Conservation (phyloP, 2,888 invertebrate genomes). For the Acrobasis suavella region DNA sequence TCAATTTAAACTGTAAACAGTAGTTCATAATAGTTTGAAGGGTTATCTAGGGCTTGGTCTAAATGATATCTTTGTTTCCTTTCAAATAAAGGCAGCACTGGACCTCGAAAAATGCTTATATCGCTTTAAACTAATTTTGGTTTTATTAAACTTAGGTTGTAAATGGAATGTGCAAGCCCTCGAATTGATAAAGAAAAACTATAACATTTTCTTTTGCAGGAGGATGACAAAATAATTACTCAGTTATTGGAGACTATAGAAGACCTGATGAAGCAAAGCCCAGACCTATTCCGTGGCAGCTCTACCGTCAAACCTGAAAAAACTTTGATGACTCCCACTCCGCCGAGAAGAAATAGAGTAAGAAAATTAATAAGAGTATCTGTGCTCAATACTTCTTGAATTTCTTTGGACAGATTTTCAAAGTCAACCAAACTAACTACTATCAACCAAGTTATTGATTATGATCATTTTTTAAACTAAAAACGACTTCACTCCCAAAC, state of each 20-base stretch:
- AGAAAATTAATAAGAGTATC: conserved; percentile 24
- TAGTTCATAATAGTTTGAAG: too few relatives aligned
- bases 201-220: conserved; percentile 56
- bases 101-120: too few relatives aligned
- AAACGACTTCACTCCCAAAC: too few relatives aligned
- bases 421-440: not conserved
- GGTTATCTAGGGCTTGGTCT: too few relatives aligned
- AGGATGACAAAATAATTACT: conserved; percentile 88
- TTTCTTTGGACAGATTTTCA: not conserved
- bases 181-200: not conserved
- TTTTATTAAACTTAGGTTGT: too few relatives aligned
- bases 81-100: too few relatives aligned
- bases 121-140: too few relatives aligned
- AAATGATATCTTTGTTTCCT: too few relatives aligned
- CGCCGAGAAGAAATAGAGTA: conserved; percentile 86
- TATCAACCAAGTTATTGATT: not conserved
- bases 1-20: too few relatives aligned
- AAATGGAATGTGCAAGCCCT: too few relatives aligned
- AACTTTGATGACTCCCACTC: conserved; percentile 85
- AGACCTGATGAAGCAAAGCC: conserved; percentile 89
- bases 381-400: too few relatives aligned
- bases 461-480: too few relatives aligned
- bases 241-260: conserved; percentile 90
- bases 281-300: conserved; percentile 82
- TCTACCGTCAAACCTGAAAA: conserved; percentile 61